Conservation (phyloP, 2,113 vertebrate species). For the Amblyornis subalaris region DNA sequence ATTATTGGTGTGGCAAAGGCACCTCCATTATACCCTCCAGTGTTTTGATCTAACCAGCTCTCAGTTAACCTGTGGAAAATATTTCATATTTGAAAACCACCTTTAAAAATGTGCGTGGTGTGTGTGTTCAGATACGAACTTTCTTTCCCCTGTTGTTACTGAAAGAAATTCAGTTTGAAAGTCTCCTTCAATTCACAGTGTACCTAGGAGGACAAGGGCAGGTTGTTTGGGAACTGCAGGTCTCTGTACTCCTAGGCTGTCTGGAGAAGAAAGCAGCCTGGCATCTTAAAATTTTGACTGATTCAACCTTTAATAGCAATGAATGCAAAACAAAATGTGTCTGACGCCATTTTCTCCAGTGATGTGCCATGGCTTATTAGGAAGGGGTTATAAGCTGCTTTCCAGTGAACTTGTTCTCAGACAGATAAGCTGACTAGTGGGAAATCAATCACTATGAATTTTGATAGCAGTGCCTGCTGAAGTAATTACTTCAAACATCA, state of each 20-base stretch:
- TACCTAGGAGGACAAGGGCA: neutral
- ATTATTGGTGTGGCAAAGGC: neutral
- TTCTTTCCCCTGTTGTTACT: neutral
- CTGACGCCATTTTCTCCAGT: constrained; percentile 34
- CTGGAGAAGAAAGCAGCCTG: neutral
- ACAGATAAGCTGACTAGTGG: constrained; percentile 66
- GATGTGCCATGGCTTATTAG: constrained; percentile 64
- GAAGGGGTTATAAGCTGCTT: constrained; percentile 62
- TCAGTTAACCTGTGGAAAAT: neutral
- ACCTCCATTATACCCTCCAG: neutral
- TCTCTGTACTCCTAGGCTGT: neutral
- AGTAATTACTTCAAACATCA: constrained; percentile 63
- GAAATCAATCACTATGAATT: constrained; percentile 69
- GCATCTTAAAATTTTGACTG: neutral
- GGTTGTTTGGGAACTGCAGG: neutral
- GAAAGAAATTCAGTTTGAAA: neutral
- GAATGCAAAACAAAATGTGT: constrained; percentile 54
- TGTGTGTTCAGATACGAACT: neutral
- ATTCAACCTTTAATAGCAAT: constrained; percentile 38
- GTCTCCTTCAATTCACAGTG: neutral
- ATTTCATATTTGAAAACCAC: neutral
- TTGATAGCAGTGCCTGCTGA: constrained; percentile 57
- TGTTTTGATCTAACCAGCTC: neutral
- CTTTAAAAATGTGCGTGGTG: neutral
- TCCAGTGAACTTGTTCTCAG: constrained; percentile 43